These are phyloP conservation scores for Aleiodes testaceus DNA, from an alignment of 2,888 invertebrate species.

Conservation along the genomic window DNA sequence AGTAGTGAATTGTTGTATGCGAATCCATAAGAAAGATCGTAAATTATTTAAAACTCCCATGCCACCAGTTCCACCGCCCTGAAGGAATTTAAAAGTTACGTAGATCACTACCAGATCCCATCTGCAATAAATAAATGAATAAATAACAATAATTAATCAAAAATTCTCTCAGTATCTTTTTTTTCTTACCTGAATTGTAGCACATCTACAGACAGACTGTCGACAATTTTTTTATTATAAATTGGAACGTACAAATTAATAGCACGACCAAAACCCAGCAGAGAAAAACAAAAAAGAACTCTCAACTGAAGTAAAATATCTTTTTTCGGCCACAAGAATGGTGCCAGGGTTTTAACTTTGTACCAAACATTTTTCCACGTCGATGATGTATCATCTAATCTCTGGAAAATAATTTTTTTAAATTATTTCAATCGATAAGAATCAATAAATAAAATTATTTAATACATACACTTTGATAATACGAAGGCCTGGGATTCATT, in stretches of 20 bases:
- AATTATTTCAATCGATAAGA: constrained; percentile 26
- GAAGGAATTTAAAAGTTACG: constrained; percentile 91
- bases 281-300: constrained; percentile 86
- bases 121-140: too few species aligned
- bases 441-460: constrained; percentile 1
- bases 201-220: constrained; percentile 62
- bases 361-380: constrained; percentile 86
- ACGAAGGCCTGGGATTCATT: constrained; percentile 57
- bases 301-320: constrained; percentile 84
- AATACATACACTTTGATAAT: constrained; percentile 67
- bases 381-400: constrained; percentile 77
- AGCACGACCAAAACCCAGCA: constrained; percentile 86
- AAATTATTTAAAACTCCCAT: constrained; percentile 96
- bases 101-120: constrained; percentile 94
- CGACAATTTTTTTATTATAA: constrained; percentile 89
- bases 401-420: constrained; percentile 61
- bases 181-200: constrained; percentile 60
- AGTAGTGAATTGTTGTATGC: constrained; percentile 96
- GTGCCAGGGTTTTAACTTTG: constrained; percentile 86
- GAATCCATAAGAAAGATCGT: constrained; percentile 94
- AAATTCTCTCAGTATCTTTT: too few species aligned
- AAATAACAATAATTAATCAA: too few species aligned
- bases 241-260: constrained; percentile 95
- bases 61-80: constrained; percentile 94
- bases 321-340: constrained; percentile 96